Evolutionary conservation across 1,140 invertebrate species (phyloP).

Genomic region (Rhyzopertha dominica): DNA sequence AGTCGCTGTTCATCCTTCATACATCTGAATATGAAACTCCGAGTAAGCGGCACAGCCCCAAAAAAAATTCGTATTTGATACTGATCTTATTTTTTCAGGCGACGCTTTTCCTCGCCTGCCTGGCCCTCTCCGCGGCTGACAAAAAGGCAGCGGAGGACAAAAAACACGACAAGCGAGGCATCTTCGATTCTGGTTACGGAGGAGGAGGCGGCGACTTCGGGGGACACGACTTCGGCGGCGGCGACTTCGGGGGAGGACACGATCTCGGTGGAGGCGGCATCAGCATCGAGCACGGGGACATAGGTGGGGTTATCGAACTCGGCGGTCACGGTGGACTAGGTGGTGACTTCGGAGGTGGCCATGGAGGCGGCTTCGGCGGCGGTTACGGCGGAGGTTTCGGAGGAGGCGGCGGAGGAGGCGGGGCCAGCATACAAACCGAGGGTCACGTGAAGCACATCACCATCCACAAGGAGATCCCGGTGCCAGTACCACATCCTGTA

Average conservation of each 20-base stretch:
- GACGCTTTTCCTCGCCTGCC: too few relatives aligned
- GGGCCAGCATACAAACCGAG: constrained; percentile 1
- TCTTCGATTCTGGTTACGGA: constrained; percentile 38
- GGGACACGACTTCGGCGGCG: constrained; percentile 18
- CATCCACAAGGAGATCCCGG: constrained; percentile 25
- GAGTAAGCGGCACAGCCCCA: too few relatives aligned
- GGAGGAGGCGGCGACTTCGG: constrained; percentile 26
- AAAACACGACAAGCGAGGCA: constrained; percentile 43
- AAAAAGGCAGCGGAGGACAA: too few relatives aligned
- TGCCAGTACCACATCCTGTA: constrained; percentile 23
- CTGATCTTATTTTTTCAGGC: too few relatives aligned
- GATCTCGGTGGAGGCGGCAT: constrained; percentile 32
- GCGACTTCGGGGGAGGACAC: constrained; percentile 18
- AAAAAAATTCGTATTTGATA: too few relatives aligned
- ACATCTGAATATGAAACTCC: too few relatives aligned
- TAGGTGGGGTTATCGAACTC: constrained; percentile 15
- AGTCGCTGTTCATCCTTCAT: too few relatives aligned
- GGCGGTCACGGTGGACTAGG: too few relatives aligned
- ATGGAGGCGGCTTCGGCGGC: constrained; percentile 7
- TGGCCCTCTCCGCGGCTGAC: too few relatives aligned
- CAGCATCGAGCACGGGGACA: constrained; percentile 24
- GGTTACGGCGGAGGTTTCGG: constrained; percentile 13
- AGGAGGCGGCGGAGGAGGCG: background rate
- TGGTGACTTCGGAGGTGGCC: too few relatives aligned
- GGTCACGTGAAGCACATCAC: constrained; percentile 24